Evolutionary conservation across 1,140 invertebrate species (phyloP).

Genomic region (Spodoptera litura): DNA sequence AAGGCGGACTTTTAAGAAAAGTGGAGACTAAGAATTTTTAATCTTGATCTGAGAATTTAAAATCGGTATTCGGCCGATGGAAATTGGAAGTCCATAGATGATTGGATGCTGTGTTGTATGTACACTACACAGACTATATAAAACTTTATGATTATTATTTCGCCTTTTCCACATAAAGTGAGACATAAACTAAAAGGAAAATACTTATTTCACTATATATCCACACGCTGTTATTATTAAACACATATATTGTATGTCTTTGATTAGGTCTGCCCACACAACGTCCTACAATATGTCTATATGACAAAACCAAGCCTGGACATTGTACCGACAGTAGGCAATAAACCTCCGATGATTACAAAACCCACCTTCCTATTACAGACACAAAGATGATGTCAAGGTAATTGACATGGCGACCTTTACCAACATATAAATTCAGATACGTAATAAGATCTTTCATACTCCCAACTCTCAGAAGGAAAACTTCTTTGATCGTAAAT

Average conservation of each 20-base stretch:
- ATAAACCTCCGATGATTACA: too few species aligned
- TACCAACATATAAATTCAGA: too few species aligned
- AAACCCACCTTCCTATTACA: too few species aligned
- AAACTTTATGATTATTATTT: not conserved
- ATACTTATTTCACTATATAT: too few species aligned
- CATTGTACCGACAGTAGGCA: not conserved
- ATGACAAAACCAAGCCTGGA: too few species aligned
- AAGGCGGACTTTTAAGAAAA: conserved; percentile 9
- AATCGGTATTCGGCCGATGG: conserved; percentile 1
- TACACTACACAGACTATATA: not conserved
- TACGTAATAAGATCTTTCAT: too few species aligned
- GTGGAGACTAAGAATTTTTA: conserved; percentile 21
- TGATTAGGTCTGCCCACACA: not conserved
- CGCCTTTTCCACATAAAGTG: not conserved
- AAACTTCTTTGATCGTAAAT: too few species aligned
- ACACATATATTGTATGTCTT: not conserved
- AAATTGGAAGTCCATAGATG: conserved; percentile 21
- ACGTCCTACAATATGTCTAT: too few species aligned
- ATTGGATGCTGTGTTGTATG: not conserved
- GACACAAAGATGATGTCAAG: too few species aligned
- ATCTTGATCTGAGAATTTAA: conserved; percentile 30
- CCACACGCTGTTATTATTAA: not conserved
- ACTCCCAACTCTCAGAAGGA: too few species aligned
- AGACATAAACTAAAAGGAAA: too few species aligned
- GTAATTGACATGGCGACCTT: too few species aligned